Base-by-base conservation (phyloP, 2,888 invertebrate genomes). In the Leptarthrus brevirostris region DNA sequence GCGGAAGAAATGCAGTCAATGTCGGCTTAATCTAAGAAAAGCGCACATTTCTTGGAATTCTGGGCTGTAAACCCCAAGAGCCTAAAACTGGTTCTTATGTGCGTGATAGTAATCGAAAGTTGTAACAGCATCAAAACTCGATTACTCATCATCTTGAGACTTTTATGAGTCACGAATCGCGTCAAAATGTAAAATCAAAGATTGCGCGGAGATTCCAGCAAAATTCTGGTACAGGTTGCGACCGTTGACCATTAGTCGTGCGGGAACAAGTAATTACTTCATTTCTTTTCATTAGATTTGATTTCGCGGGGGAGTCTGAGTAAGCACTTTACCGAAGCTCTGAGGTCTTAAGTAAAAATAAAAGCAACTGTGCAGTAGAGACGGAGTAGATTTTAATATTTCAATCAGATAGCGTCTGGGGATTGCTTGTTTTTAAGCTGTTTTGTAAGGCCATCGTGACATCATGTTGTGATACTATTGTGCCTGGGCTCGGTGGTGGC, bases 101-200 rank as follows among this genome's bases (percentile, higher is more conserved):
- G 8, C 16, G 36, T 5, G 10, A 6, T 44, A 12, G 12, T 12
- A 44, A 8, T 44, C 12, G 44, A 44, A 14, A 44, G 44, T 44
- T n/a, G 12, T 12, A 44, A 12, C 1, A 12, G 4, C 30, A 30
- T 30, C 30, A 30, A n/a, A 30, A 30, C 30, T 6, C 8, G 61
- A 61, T 61, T 36, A 61, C 36, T 61, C 61, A 61, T 18, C 26
- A 22, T 20, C 12, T 4, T 18, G 24, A 36, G 61, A 61, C 18
- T 61, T 34, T 61, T 36, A 10, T 40, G 61, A 40, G 14, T 40
- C 34, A 36, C 30, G 16, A 20, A 2, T 22, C 36, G 40, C 61
- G 36, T 56, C 61, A 61, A 40, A 30, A 61, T 61, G n/a, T 61
- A 8, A 24, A 40, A 61, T 61, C 61, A 36, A 40, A 61, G 34